Base-by-base conservation (phyloP, 1,140 invertebrate species). In the Nebria ingens region DNA sequence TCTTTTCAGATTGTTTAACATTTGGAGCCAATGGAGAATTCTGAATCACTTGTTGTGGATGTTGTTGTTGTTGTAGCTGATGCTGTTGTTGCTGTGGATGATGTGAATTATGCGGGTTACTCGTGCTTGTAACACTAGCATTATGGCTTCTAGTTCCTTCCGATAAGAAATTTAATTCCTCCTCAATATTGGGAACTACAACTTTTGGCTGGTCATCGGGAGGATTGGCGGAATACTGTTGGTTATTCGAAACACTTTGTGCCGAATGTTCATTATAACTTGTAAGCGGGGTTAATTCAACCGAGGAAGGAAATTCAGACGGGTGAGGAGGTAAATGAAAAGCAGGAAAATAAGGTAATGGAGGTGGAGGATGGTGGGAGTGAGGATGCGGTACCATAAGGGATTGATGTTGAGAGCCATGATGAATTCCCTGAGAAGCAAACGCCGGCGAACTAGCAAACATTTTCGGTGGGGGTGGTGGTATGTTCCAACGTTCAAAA, bases 151-250 rank as follows among this genome's bases (percentile, higher is more conserved):
- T 73, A 54, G 75, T 73, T 73, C 81, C 79, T 68, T 81, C 79
- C 68, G 78, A 74, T 69, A 90, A 73, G 71, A 86, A 88, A 69
- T 83, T 83, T 65, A 89, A 73, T 74, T 90, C 87, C 73, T 90
- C 86, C 70, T 89, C 86, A 70, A 90, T 88, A 76, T 89, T 87
- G 57, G 86, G 86, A 62, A 89, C 86, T 62, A 89, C 85, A 60
- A 89, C 86, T 76, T 89, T 85, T 56, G 84, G 83, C 68, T 82
- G 80, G 65, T 84, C 82, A 58, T 84, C 82, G 23, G 62, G 61
- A 25, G 61, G 60, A 9, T 13, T 49, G 13, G 42, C 42, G 6
- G 42, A 6, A 15, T 51, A 22, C 50, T 51, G 50, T 40, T 56
- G 61, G 34, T 61, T 21, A 42, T 29, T 56, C 60, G 25, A 1